Evolutionary conservation across 53 echinoderm and acorn worm species (phyloP).

Genomic region (Echinarachnius parma): DNA sequence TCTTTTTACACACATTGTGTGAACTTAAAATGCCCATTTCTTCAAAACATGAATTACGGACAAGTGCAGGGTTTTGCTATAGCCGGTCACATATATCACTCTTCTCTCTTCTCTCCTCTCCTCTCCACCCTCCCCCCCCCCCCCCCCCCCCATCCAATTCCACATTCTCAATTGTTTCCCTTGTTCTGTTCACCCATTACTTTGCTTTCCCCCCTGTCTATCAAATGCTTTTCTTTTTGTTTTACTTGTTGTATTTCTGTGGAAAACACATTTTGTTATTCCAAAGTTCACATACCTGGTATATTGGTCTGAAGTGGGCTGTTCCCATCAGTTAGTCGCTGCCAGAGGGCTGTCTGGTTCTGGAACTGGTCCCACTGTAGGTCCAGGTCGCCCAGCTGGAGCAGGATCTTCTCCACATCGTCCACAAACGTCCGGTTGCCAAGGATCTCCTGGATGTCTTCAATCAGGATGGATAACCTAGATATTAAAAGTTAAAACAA

Average conservation of each 20-base stretch:
- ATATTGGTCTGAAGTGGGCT: neutral
- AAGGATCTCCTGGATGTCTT: slow-evolving; percentile 34
- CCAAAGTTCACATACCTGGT: neutral
- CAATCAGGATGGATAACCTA: slow-evolving; percentile 29
- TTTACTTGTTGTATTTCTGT: too few relatives aligned
- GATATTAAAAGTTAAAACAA: neutral
- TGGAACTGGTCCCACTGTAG: slow-evolving; percentile 25
- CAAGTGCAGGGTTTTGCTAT: too few relatives aligned
- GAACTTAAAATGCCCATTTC: too few relatives aligned
- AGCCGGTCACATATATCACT: too few relatives aligned
- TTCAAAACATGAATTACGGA: too few relatives aligned
- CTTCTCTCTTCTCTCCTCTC: neutral
- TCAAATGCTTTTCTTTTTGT: too few relatives aligned
- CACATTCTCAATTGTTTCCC: too few relatives aligned
- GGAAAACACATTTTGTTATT: too few relatives aligned
- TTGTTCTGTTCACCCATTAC: too few relatives aligned
- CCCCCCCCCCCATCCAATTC: neutral
- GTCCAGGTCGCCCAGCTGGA: slow-evolving; percentile 31
- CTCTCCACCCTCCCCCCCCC: neutral
- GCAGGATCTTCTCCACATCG: slow-evolving; percentile 27
- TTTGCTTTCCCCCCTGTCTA: too few relatives aligned
- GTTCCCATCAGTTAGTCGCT: neutral
- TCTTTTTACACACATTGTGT: too few relatives aligned
- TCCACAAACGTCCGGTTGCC: slow-evolving; percentile 41
- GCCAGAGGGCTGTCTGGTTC: neutral